Evolutionary conservation across 2,113 vertebrate species (phyloP).

Genomic region (Pomatorhinus ruficollis): DNA sequence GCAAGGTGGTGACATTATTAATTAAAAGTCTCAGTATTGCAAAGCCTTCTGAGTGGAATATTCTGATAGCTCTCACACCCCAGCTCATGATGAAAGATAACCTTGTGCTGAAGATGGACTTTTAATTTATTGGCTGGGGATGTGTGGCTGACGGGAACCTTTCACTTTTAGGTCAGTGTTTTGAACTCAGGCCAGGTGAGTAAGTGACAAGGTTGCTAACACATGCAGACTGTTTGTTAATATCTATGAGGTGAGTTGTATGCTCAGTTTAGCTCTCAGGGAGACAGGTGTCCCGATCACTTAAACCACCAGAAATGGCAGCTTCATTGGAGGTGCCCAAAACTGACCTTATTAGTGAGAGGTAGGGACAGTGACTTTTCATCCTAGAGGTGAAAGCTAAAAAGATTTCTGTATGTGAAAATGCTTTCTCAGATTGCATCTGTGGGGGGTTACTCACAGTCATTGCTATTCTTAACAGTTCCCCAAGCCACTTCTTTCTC

Average conservation of each 20-base stretch:
- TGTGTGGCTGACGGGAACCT: not conserved
- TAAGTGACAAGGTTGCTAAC: constrained; percentile 56
- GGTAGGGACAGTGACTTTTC: constrained; percentile 36
- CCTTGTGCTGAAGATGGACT: constrained; percentile 7
- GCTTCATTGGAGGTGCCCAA: constrained; percentile 20
- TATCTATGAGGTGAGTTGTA: constrained; percentile 52
- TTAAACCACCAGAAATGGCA: constrained; percentile 53
- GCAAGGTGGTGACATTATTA: not conserved
- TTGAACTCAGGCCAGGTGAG: constrained; percentile 48
- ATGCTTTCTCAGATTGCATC: constrained; percentile 44
- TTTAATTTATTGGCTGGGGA: not conserved
- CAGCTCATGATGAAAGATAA: constrained; percentile 14
- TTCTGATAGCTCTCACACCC: not conserved
- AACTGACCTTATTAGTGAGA: constrained; percentile 44
- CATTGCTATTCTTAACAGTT: constrained; percentile 17
- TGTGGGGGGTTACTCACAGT: constrained; percentile 34
- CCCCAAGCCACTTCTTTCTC: not conserved
- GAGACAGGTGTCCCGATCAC: constrained; percentile 50
- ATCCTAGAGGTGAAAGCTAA: constrained; percentile 42
- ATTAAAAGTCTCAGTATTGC: not conserved
- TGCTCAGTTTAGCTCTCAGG: not conserved
- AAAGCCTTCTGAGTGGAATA: not conserved
- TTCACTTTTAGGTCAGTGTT: constrained; percentile 51
- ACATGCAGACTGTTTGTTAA: constrained; percentile 26
- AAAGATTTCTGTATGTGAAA: constrained; percentile 22